Base-by-base conservation (phyloP, 2,113 vertebrate genomes). In the Jaculus jaculus region DNA sequence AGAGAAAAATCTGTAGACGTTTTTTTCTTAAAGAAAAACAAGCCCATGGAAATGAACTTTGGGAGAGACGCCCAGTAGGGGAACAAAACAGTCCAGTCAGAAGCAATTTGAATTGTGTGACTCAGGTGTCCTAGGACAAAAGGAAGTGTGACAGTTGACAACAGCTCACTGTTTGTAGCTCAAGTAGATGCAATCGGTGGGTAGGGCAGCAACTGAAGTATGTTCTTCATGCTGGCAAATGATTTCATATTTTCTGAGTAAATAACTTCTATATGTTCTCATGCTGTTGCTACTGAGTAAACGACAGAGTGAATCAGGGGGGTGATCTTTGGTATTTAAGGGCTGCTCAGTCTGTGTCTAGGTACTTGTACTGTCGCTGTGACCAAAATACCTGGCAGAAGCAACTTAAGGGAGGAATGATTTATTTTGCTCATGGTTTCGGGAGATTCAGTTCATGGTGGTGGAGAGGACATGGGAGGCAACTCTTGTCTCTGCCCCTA, bases 1-100 rank as follows among this genome's bases (percentile, higher is more conserved):
- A 65, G 79, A 95, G 85, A 96, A 96, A 96, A 96, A 94, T 97
- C 85, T 88, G 75, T 80, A 83, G 78, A 16, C 32, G 71, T 73
- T 89, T 94, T 84, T 69, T 89, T 94, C 92, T 88, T 79, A 90
- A 96, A 94, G 91, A 65, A 95, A 96, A 95, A 91, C 92, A 95
- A 93, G 66, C 18, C 39, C 81, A 85, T 94, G 95, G 58, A 97
- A 94, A 94, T 74, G 65, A 95, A 94, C 54, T 93, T 90, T 73
- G 54, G 71, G 86, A 92, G 80, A 77, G 61, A 60, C 78, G 60
- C 87, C 91, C 93, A 94, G 88, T 92, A 94, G 71, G 84, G 84
- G 85, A 47, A 32, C 32, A 77, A 87, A 82, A 91, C 87, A 58
- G 88, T 80, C 91, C n/a, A 73, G 23, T 84, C n/a, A 84, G 84